Percentiles rank a stretch among this genome's conserved stretches.
Evolutionary conservation across 2,888 invertebrate species (phyloP).

Genomic region (Bimastos eiseni): DNA sequence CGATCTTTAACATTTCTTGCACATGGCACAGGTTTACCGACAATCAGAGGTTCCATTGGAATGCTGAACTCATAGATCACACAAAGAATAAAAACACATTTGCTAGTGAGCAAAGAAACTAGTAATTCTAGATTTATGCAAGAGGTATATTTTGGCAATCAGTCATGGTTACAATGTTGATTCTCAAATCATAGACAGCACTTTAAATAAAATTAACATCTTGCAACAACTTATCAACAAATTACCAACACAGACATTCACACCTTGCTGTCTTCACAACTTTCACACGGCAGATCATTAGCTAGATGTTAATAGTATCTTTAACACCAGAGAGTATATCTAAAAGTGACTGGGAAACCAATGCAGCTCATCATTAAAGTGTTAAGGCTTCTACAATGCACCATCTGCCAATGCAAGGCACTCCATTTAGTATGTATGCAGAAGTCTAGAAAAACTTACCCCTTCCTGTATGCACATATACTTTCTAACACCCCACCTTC

Average conservation of each 20-base stretch:
- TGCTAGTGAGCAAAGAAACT: neutral
- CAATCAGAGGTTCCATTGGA: neutral
- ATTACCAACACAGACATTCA: no score
- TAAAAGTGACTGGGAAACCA: no score
- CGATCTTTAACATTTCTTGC: neutral
- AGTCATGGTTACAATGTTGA: neutral
- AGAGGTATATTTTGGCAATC: neutral
- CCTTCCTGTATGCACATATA: no score
- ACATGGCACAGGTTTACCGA: neutral
- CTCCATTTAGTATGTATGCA: no score
- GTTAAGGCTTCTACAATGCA: neutral
- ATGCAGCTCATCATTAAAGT: no score
- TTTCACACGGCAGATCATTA: neutral
- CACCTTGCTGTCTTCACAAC: neutral
- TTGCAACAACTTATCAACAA: no score
- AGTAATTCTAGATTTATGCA: neutral
- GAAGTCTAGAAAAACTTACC: no score
- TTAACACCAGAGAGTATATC: no score
- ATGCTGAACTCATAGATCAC: neutral
- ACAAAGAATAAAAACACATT: neutral
- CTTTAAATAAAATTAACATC: neutral
- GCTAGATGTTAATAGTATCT: neutral
- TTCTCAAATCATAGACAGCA: neutral
- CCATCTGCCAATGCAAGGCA: no score
- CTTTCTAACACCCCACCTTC: no score